These are phyloP conservation scores for Mayetiola destructor DNA, from an alignment of 2,888 invertebrate species.

Conservation along the genomic window DNA sequence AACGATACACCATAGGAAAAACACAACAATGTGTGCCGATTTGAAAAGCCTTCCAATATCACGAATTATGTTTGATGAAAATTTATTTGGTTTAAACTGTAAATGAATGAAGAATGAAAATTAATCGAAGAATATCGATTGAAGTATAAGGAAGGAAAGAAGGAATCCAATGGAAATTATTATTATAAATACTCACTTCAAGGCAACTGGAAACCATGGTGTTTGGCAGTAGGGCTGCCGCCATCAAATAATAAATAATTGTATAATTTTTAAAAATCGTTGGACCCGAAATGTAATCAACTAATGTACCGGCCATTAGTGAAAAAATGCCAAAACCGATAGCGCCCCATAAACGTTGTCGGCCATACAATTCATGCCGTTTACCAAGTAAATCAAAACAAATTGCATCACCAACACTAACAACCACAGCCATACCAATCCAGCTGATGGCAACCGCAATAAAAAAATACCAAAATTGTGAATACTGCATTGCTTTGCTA, in stretches of 20 bases:
- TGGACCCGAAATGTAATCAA: slow-evolving; percentile 57
- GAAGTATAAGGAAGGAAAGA: slow-evolving; percentile 35
- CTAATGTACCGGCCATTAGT: slow-evolving; percentile 58
- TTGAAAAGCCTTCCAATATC: slow-evolving; percentile 53
- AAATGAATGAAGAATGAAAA: slow-evolving; percentile 24
- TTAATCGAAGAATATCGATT: slow-evolving; percentile 19
- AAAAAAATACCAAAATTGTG: slow-evolving; percentile 69
- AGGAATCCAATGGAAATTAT: slow-evolving; percentile 42
- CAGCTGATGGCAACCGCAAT: slow-evolving; percentile 62
- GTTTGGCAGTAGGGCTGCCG: slow-evolving; percentile 26
- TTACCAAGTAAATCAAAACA: slow-evolving; percentile 72
- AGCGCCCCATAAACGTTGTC: slow-evolving; percentile 77
- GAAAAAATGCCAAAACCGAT: slow-evolving; percentile 74
- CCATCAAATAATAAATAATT: slow-evolving; percentile 64
- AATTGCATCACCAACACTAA: slow-evolving; percentile 78
- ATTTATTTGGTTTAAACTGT: slow-evolving; percentile 49
- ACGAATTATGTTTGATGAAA: slow-evolving; percentile 49
- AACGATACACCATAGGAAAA: slow-evolving; percentile 63
- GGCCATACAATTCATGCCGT: slow-evolving; percentile 61
- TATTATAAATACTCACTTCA: slow-evolving; percentile 27
- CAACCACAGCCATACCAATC: slow-evolving; percentile 72
- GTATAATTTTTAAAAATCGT: slow-evolving; percentile 54
- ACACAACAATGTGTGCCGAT: slow-evolving; percentile 53
- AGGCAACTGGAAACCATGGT: slow-evolving; percentile 27
- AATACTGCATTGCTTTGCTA: slow-evolving; percentile 31